Base-by-base conservation (phyloP, 2,797 vertebrate genomes). In the Tachyglossus aculeatus region DNA sequence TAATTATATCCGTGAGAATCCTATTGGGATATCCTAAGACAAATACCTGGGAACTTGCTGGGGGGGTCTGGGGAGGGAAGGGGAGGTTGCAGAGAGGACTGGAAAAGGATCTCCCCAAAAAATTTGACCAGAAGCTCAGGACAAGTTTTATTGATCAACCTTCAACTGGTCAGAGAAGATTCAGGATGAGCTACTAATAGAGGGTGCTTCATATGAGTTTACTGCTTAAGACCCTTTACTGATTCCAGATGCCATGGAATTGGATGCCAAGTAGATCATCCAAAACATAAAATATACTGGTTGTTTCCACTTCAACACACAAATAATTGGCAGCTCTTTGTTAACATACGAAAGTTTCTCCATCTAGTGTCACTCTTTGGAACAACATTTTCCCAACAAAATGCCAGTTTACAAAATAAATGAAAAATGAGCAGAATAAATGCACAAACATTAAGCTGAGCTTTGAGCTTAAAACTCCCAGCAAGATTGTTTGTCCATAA, bases 21-120 rank as follows among this genome's bases (percentile, higher is more conserved):
- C 57, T 47, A 4, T n/a, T n/a, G 27, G 32, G 36, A 24, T 31
- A 34, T 29, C 43, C 13, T 25, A 27, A 29, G 52, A 4, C 6
- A 21, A 12, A 24, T 4, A 5, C 29, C 4, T 0, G 10, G 58
- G 54, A 22, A 32, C 7, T 4, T 0, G 37, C 44, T 9, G 3
- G 21, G n/a, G 31, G 44, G 0, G 1, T 0, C 2, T 33, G 2
- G 27, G 45, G 47, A 14, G 31, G 12, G n/a, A n/a, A n/a, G n/a
- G n/a, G n/a, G n/a, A n/a, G n/a, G n/a, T n/a, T n/a, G n/a, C n/a
- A n/a, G n/a, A n/a, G n/a, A n/a, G n/a, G n/a, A n/a, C n/a, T n/a
- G n/a, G n/a, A n/a, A n/a, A n/a, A n/a, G n/a, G n/a, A n/a, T n/a
- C n/a, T n/a, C n/a, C n/a, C n/a, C n/a, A n/a, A n/a, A n/a, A n/a